Evolutionary conservation across 1,140 invertebrate species (phyloP).

Genomic region (Homarus americanus): DNA sequence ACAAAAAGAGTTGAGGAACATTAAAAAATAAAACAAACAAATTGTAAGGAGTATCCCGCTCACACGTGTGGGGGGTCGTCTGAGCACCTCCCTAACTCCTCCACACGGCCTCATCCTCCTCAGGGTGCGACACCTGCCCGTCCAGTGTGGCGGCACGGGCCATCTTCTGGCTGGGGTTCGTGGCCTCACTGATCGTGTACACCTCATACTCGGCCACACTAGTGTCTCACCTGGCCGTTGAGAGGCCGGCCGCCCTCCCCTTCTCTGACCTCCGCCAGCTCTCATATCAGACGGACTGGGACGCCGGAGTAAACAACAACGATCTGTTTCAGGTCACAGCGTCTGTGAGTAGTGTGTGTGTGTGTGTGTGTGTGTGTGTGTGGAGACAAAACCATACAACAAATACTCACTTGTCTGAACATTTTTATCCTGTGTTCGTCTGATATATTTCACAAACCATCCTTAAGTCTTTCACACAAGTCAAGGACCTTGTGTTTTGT

Average conservation of each 20-base stretch:
- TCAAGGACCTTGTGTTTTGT: no score
- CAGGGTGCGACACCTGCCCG: constrained; percentile 42
- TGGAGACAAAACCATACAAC: no score
- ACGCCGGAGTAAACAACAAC: constrained; percentile 59
- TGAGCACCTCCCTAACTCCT: no score
- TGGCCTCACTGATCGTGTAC: constrained; percentile 62
- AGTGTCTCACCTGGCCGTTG: constrained; percentile 69
- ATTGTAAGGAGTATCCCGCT: no score
- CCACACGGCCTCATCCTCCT: background rate
- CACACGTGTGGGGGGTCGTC: no score
- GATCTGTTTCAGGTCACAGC: constrained; percentile 74
- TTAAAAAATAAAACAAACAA: no score
- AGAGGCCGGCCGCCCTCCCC: constrained; percentile 63
- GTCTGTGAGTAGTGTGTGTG: constrained; percentile 42
- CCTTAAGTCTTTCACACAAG: no score
- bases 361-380: no score
- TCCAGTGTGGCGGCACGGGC: constrained; percentile 21
- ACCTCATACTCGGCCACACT: constrained; percentile 72
- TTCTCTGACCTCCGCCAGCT: constrained; percentile 66
- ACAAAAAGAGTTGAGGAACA: no score
- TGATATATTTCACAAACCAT: no score
- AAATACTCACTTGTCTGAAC: no score
- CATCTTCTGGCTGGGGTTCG: constrained; percentile 63
- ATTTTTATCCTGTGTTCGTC: no score
- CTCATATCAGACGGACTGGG: constrained; percentile 52